These are phyloP conservation scores for Pseudanteris insignis DNA, from an alignment of 2,888 invertebrate species.

Conservation along the genomic window DNA sequence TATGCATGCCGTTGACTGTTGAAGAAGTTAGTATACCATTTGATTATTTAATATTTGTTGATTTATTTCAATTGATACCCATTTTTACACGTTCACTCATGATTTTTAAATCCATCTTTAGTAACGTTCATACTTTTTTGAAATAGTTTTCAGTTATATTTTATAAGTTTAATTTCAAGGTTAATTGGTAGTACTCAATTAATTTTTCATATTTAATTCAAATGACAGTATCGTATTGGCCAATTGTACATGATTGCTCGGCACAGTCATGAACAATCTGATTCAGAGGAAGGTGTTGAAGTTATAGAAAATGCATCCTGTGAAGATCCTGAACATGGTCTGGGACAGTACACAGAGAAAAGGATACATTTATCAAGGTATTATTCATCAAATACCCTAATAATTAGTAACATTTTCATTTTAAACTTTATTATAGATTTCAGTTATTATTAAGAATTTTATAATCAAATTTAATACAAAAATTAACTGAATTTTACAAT, in stretches of 20 bases:
- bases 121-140: too few relatives aligned
- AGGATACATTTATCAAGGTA: conserved; percentile 89
- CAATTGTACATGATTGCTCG: conserved; percentile 95
- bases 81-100: background rate
- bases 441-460: too few relatives aligned
- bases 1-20: conserved; percentile 91
- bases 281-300: conserved; percentile 90
- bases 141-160: too few relatives aligned
- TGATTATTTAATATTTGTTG: conserved; percentile 4
- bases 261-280: conserved; percentile 91
- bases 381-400: too few relatives aligned
- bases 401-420: too few relatives aligned
- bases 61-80: conserved; percentile 17
- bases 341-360: conserved; percentile 90
- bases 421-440: too few relatives aligned
- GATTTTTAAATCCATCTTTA: background rate
- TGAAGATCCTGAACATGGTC: conserved; percentile 80
- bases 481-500: too few relatives aligned
- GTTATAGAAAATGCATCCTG: conserved; percentile 86
- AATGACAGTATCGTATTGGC: conserved; percentile 84
- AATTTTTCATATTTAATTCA: conserved; percentile 22
- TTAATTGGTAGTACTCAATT: conserved; percentile 13
- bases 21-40: conserved; percentile 94
- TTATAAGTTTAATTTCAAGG: too few relatives aligned
- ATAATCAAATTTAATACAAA: too few relatives aligned